Percentiles rank a stretch among this genome's conserved stretches.
Evolutionary conservation across 92 coral and sea anemone genomes (phyloP).

Genomic region (Zoanthus sansibaricus): DNA sequence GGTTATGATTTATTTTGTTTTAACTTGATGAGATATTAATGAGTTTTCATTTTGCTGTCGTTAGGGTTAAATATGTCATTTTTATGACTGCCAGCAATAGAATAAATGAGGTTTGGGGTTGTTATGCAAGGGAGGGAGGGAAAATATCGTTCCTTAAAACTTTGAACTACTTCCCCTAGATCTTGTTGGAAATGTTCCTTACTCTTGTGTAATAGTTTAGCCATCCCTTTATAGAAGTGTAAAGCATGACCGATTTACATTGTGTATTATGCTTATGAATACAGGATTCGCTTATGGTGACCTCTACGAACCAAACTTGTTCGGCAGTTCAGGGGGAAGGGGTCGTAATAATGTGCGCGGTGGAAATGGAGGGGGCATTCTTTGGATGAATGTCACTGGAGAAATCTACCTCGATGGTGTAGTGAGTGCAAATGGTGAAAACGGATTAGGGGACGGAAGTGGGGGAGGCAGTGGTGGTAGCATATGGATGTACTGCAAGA

Average conservation of each 20-base stretch:
- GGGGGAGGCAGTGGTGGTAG: slow-evolving; percentile 88
- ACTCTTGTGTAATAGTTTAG: no score
- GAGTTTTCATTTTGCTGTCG: no score
- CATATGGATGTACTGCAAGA: slow-evolving; percentile 76
- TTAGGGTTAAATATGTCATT: no score
- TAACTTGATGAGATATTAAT: no score
- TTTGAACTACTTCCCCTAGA: no score
- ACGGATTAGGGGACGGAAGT: slow-evolving; percentile 60
- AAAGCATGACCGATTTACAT: not conserved
- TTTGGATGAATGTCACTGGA: slow-evolving; percentile 78
- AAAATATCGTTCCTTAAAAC: no score
- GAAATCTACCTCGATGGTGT: slow-evolving; percentile 71
- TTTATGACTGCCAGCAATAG: no score
- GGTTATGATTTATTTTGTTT: no score
- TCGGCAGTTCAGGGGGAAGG: slow-evolving; percentile 79
- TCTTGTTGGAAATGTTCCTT: no score
- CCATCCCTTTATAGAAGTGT: no score
- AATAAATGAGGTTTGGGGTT: no score
- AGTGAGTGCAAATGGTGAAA: slow-evolving; percentile 72
- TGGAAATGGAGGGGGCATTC: slow-evolving; percentile 79
- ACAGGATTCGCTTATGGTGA: slow-evolving; percentile 72
- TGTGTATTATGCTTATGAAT: not conserved
- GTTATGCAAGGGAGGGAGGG: no score
- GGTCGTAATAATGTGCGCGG: slow-evolving; percentile 55
- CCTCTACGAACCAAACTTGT: slow-evolving; percentile 71